Evolutionary conservation across 2,797 vertebrate species (phyloP), one percentile per base, ranked within the genome.

Genomic region (Microtus obscurus): DNA sequence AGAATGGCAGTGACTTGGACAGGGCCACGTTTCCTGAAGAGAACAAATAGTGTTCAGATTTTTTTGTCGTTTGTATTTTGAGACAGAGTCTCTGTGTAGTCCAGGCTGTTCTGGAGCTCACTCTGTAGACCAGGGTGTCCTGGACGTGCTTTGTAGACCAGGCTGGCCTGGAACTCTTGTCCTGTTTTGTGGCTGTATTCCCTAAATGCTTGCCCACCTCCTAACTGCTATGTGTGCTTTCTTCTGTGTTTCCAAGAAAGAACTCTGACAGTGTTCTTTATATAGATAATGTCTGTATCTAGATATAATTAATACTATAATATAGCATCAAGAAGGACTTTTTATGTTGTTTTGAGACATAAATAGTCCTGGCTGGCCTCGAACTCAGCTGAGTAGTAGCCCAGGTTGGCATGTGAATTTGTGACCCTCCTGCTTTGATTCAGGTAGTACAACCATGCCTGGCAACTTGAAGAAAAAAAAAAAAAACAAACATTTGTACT

Each of bases 111-210:
- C 65, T 67, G 65, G 65, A 67, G 61, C 65, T 67, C 31, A 31
- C 65, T 34, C 31, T 67, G 65, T 67, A 67, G 65, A 16, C 65
- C 65, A 67, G 65, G 13, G 4, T 67, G 34, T 34, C 56, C 56
- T 7, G 21, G 21, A 59, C 21, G 1, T 5, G 19, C 19, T 59
- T 8, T 59, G 21, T 53, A 17, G 53, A 16, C 56, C 19, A 7
- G 19, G 6, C 56, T 69, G 31, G 14, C 14, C 65, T 69, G 0
- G 31, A 69, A 31, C 65, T 69, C 93, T 81, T 82, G 80, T 86
- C 91, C 88, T 59, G 89, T 86, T 79, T 67, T 86, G 27, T 71
- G 51, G 59, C 90, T 87, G 82, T 80, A 89, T 90, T 90, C 87
- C 43, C 87, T 87, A 78, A 82, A 95, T 87, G 9, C 59, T 83